Conservation (phyloP, 2,797 vertebrate species). For the Parotocinclus haroldoi region DNA sequence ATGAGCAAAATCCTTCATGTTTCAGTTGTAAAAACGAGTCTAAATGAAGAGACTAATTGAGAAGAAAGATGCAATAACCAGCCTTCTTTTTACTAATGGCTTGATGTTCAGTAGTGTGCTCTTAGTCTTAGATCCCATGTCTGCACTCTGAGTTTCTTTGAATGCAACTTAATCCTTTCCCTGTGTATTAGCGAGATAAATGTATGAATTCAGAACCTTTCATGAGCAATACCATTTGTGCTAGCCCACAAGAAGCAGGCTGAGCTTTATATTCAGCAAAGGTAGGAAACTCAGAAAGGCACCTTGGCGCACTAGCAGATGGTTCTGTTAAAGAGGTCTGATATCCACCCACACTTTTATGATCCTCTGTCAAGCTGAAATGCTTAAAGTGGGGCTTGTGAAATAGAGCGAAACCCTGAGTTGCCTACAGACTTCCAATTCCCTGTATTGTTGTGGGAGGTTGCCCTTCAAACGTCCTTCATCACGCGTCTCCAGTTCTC, state of each 20-base stretch:
- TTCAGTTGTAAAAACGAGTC: too few relatives aligned
- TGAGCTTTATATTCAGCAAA: constrained; percentile 25
- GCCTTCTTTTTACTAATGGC: too few relatives aligned
- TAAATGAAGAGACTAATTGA: too few relatives aligned
- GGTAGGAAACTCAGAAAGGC: constrained; percentile 22
- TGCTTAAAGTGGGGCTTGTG: constrained; percentile 27
- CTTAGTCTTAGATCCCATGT: too few relatives aligned
- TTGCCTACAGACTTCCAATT: neutral
- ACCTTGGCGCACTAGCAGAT: constrained; percentile 26
- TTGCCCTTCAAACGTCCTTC: constrained; percentile 6
- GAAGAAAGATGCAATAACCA: too few relatives aligned
- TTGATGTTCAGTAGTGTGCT: too few relatives aligned
- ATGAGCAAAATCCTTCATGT: too few relatives aligned
- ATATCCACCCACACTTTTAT: constrained; percentile 37
- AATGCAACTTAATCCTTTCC: constrained; percentile 22
- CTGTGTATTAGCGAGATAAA: constrained; percentile 29
- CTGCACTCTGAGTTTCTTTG: too few relatives aligned
- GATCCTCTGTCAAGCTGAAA: constrained; percentile 34
- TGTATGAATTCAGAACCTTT: constrained; percentile 16
- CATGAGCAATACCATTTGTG: constrained; percentile 12
- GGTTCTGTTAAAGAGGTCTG: constrained; percentile 23
- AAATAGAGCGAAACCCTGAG: constrained; percentile 12
- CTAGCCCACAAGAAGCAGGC: constrained; percentile 6
- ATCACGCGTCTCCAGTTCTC: neutral
- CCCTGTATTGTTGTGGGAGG: neutral